Percentiles rank a stretch among this genome's conserved stretches.
These are phyloP conservation scores for Trogon surrucura DNA, from an alignment of 2,113 vertebrate species.

Conservation along the genomic window DNA sequence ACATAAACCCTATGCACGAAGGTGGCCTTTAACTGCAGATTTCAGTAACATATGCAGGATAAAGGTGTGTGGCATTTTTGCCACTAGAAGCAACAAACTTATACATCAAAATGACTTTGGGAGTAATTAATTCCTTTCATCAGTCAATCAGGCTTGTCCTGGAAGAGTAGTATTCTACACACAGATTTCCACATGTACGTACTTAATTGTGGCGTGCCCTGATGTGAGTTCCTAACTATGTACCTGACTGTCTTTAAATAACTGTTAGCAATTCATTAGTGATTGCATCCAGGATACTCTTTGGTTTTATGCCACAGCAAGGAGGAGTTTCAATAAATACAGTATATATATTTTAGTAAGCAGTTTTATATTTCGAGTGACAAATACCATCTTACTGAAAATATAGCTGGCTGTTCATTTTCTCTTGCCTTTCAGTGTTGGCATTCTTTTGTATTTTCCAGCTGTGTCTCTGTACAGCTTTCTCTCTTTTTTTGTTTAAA, in stretches of 20 bases:
- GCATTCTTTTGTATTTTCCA: neutral
- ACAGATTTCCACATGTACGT: neutral
- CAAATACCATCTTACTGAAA: neutral
- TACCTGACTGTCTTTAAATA: neutral
- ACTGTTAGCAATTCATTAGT: neutral
- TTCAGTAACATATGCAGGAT: neutral
- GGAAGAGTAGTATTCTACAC: neutral
- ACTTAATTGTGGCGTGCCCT: neutral
- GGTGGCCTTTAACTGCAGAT: neutral
- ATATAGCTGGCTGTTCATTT: neutral
- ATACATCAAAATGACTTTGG: neutral
- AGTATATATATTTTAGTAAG: neutral
- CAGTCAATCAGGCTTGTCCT: neutral
- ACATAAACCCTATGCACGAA: neutral
- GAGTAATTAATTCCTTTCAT: conserved; percentile 11
- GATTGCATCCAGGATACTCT: neutral
- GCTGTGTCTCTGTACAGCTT: neutral
- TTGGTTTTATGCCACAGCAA: neutral
- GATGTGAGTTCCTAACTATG: neutral
- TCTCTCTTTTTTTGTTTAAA: neutral
- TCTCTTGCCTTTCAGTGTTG: neutral
- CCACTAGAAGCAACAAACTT: neutral
- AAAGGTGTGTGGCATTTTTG: neutral
- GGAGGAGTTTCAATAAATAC: neutral
- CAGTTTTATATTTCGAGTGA: neutral